A percentile compares a stretch with the other conserved stretches of the same genome.
Evolutionary conservation across 2,113 vertebrate species (phyloP).

Genomic region (Hypanus sabinus): DNA sequence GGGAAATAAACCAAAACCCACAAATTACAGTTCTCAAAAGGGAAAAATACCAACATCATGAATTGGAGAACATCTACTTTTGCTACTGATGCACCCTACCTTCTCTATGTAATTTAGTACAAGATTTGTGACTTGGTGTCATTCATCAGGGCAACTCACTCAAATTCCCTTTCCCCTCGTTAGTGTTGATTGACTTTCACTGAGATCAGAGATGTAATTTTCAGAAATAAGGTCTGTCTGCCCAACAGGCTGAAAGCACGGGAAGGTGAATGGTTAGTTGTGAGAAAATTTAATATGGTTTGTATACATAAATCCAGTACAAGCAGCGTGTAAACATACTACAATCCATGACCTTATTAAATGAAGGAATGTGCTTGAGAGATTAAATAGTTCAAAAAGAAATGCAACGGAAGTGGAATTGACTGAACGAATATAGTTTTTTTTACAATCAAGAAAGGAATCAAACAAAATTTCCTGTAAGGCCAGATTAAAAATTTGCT

Average conservation of each 20-base stretch:
- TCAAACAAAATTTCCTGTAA: neutral
- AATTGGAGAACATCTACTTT: neutral
- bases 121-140: neutral
- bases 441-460: neutral
- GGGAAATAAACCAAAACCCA: too few species aligned
- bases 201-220: neutral
- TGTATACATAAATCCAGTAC: neutral
- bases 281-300: neutral
- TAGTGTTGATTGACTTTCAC: neutral
- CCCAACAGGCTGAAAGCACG: neutral
- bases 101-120: neutral
- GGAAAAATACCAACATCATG: neutral
- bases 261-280: neutral
- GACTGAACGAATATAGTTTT: neutral
- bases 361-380: too few species aligned
- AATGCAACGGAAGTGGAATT: neutral
- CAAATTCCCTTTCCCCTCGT: neutral
- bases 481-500: neutral
- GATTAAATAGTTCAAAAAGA: neutral
- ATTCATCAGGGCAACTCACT: neutral
- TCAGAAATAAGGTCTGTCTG: neutral
- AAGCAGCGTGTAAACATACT: neutral
- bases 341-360: too few species aligned
- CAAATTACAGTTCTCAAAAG: neutral
- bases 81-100: neutral